Percentiles rank a stretch among this genome's conserved stretches.
phyloP scores from a whole-genome alignment of 2,797 vertebrate species.

The Calcarius lapponicus region DNA sequence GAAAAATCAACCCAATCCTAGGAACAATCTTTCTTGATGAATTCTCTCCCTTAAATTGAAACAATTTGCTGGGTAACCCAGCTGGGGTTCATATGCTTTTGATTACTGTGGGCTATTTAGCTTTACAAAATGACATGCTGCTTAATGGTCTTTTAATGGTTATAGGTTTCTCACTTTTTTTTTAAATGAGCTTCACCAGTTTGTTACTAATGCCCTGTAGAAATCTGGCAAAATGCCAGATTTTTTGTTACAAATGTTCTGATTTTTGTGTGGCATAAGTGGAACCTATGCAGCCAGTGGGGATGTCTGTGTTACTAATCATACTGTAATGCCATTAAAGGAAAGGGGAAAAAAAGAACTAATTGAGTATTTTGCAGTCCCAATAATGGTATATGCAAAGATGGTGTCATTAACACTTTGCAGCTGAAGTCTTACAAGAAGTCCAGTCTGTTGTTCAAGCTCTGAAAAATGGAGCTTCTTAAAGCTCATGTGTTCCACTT shows the following conservation, averaged over 20 bases:
- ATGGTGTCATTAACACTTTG: slow-evolving; percentile 47
- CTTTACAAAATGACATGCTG: slow-evolving; percentile 99
- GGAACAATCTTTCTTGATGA: slow-evolving; percentile 95
- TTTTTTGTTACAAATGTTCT: slow-evolving; percentile 90
- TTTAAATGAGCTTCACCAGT: slow-evolving; percentile 99
- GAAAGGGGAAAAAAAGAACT: slow-evolving; percentile 15
- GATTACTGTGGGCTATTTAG: slow-evolving; percentile 99
- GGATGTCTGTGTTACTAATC: slow-evolving; percentile 71
- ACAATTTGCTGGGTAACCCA: slow-evolving; percentile 97
- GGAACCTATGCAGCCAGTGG: slow-evolving; percentile 78
- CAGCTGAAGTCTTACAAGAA: slow-evolving; percentile 49
- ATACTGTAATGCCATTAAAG: slow-evolving; percentile 63
- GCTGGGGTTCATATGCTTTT: slow-evolving; percentile 99
- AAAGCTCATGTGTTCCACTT: neutral
- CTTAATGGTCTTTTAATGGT: slow-evolving; percentile 99
- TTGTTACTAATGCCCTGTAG: slow-evolving; percentile 98
- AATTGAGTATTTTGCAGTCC: slow-evolving; percentile 59
- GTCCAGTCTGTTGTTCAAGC: neutral
- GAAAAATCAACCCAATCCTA: slow-evolving; percentile 88
- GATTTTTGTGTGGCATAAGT: slow-evolving; percentile 78
- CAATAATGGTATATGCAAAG: slow-evolving; percentile 13
- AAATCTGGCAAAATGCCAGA: slow-evolving; percentile 92
- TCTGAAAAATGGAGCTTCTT: slow-evolving; percentile 18
- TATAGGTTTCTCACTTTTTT: slow-evolving; percentile 94
- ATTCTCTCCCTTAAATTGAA: slow-evolving; percentile 94